These are phyloP conservation scores for Zapus hudsonius DNA, from an alignment of 2,113 vertebrate genomes.

Conservation along the genomic window DNA sequence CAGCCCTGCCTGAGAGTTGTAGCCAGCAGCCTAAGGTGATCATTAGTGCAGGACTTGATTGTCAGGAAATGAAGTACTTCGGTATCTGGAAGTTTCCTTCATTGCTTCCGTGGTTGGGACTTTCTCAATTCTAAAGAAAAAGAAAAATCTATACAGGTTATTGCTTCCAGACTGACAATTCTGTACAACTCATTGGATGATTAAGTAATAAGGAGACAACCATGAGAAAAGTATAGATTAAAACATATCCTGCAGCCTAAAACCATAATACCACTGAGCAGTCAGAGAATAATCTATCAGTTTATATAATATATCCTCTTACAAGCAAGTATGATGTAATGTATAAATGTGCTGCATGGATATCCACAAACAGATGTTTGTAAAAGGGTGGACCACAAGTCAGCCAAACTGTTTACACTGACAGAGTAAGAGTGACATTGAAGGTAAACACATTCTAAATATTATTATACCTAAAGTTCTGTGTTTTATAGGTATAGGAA, in stretches of 20 bases:
- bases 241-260: slow-evolving; percentile 2
- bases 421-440: background rate
- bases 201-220: slow-evolving; percentile 72
- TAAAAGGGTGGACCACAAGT: background rate
- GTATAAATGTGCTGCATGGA: background rate
- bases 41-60: slow-evolving; percentile 75
- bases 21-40: slow-evolving; percentile 75
- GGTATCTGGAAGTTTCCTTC: slow-evolving; percentile 61
- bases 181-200: slow-evolving; percentile 53
- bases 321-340: background rate
- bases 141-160: slow-evolving; percentile 65
- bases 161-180: slow-evolving; percentile 70
- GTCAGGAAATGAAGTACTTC: slow-evolving; percentile 75
- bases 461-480: background rate
- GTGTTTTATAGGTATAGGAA: background rate
- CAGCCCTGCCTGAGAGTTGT: slow-evolving; percentile 62
- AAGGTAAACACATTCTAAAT: background rate
- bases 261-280: slow-evolving; percentile 6
- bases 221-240: slow-evolving; percentile 51
- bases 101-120: slow-evolving; percentile 58
- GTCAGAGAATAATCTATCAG: slow-evolving; percentile 32
- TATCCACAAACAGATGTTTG: background rate
- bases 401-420: background rate
- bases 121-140: slow-evolving; percentile 68
- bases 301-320: background rate